Base-by-base conservation (phyloP, 2,797 vertebrate genomes). In the Tangara arthus region DNA sequence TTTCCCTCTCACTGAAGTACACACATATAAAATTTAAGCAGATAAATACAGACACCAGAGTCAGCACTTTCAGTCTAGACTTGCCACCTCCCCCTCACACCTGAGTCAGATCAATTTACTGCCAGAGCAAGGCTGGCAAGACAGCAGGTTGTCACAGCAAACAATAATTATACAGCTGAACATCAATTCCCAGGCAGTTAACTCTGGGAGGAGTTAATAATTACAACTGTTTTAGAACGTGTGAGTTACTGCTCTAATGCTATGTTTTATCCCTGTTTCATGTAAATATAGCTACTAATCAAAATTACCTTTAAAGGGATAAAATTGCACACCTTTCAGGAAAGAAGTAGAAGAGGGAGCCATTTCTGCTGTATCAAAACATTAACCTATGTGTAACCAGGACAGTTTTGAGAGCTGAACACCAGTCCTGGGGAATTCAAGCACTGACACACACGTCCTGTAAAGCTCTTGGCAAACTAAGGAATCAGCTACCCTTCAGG, bases 81-180 rank as follows among this genome's bases (percentile, higher is more conserved):
- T 76, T 94, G 69, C 55, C 16, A 64, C 55, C 76, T 83, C 90
- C 83, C 28, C 66, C 82, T 91, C 91, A 80, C 23, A 88, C 82
- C 52, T 91, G 91, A 95, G 86, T 93, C 93, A 95, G 46, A 93
- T 11, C 70, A 60, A 89, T 87, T 81, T 79, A 83, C 59, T 79
- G 57, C 72, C 53, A 65, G 42, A 94, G 37, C 39, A 72, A 63
- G 41, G 66, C 63, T 93, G 59, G 24, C 20, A 88, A 83, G 71
- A 59, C 56, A 87, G 92, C 59, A 69, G 78, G 47, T 30, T 88
- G 89, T 65, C 87, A 88, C 65, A 88, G 47, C 8, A 2, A 94
- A 81, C 30, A 66, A 8, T 32, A 70, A 88, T 65, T 77, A 81
- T 7, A 23, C 60, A 92, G 50, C 47, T 89, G 37, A 86, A 68